A percentile compares a stretch with the other conserved stretches of the same genome.
phyloP scores from a whole-genome alignment of 1,140 invertebrate species.

The Pantala flavescens region DNA sequence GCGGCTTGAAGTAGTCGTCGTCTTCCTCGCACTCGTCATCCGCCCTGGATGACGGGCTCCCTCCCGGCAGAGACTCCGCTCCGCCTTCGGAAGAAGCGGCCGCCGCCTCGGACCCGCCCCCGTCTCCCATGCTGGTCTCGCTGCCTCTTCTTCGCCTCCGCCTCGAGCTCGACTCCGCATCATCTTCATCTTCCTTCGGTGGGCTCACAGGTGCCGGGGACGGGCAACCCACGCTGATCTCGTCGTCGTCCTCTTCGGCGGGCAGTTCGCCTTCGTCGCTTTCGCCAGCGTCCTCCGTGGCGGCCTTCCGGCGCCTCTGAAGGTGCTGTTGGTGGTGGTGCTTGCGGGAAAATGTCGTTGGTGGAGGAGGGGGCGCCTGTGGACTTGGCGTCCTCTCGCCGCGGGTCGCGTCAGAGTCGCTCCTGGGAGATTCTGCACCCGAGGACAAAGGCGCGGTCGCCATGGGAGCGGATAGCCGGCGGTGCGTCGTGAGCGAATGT shows the following conservation, averaged over 20 bases:
- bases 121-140: background rate
- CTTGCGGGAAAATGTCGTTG: background rate
- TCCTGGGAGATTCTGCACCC: background rate
- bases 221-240: conserved; percentile 62
- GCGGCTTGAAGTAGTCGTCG: conserved; percentile 76
- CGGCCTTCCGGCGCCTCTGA: background rate
- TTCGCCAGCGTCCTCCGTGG: background rate
- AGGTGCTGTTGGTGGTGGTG: background rate
- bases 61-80: conserved; percentile 17
- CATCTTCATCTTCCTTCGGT: background rate
- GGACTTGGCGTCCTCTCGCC: background rate
- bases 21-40: conserved; percentile 26
- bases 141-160: background rate
- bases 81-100: background rate
- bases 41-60: conserved; percentile 17
- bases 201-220: conserved; percentile 43
- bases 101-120: background rate
- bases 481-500: background rate
- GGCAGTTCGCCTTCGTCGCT: background rate
- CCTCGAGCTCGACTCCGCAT: background rate
- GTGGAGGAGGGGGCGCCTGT: background rate
- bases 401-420: background rate
- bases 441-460: background rate
- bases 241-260: conserved; percentile 44
- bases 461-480: conserved; percentile 22